Conservation (phyloP, 1,140 invertebrate genomes). For the Bombus vancouverensis region DNA sequence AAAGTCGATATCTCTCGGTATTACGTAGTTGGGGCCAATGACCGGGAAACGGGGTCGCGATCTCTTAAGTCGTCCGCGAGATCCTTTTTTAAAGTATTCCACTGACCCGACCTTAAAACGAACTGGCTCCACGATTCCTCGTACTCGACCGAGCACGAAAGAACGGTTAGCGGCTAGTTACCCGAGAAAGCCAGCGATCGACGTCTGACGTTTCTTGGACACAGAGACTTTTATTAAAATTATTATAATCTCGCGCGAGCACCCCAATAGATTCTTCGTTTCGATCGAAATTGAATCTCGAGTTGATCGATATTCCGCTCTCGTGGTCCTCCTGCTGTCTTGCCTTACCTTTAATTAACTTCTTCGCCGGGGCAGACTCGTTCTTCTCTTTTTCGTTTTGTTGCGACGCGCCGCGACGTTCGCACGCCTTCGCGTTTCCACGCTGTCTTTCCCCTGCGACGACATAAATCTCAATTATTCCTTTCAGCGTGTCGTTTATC, state of each 20-base stretch:
- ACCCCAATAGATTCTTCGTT: slow-evolving; percentile 19
- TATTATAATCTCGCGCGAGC: slow-evolving; percentile 66
- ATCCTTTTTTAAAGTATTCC: slow-evolving; percentile 10
- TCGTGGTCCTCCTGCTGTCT: background rate
- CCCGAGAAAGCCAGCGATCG: background rate
- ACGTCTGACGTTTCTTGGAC: background rate
- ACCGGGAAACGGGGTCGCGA: slow-evolving; percentile 1
- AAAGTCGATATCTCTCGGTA: background rate
- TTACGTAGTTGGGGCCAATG: no score
- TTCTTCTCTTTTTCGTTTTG: background rate
- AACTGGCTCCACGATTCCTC: background rate
- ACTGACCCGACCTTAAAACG: slow-evolving; percentile 13
- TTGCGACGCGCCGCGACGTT: background rate
- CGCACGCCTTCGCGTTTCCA: background rate
- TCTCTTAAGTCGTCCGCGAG: background rate
- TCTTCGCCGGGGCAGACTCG: background rate
- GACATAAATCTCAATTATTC: slow-evolving; percentile 26
- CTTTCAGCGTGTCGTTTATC: background rate
- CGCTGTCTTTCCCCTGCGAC: background rate
- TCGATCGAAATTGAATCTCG: slow-evolving; percentile 51
- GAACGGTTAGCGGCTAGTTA: background rate
- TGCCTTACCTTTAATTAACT: slow-evolving; percentile 46
- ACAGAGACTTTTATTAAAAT: slow-evolving; percentile 73
- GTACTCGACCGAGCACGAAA: background rate
- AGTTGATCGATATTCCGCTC: slow-evolving; percentile 47